A percentile compares a stretch with the other conserved stretches of the same genome.
Conservation (phyloP, 2,113 vertebrate species). For the Perccottus glenii region DNA sequence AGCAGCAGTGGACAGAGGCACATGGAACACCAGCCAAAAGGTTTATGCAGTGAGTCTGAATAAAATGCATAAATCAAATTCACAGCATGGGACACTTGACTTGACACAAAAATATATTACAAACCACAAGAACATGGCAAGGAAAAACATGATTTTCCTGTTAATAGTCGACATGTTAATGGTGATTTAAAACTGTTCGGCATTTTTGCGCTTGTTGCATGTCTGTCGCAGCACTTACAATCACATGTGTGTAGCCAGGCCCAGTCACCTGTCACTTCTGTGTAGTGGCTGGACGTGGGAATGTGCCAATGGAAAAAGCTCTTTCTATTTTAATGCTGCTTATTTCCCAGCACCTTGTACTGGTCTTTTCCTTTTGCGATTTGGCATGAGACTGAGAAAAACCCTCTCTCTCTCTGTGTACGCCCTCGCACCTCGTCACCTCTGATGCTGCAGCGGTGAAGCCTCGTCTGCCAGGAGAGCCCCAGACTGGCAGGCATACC, state of each 20-base stretch:
- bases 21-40: slow-evolving; percentile 23
- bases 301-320: slow-evolving; percentile 72
- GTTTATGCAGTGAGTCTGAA: slow-evolving; percentile 16
- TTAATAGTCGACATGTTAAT: slow-evolving; percentile 21
- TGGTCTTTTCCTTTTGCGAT: slow-evolving; percentile 68
- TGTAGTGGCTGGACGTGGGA: slow-evolving; percentile 59
- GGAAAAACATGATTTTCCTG: background rate
- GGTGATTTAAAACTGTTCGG: slow-evolving; percentile 15
- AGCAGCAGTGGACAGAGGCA: slow-evolving; percentile 11
- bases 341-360: slow-evolving; percentile 74
- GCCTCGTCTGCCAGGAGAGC: slow-evolving; percentile 72
- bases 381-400: slow-evolving; percentile 72
- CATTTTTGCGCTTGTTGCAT: background rate
- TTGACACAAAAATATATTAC: slow-evolving; percentile 10
- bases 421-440: slow-evolving; percentile 76
- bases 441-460: slow-evolving; percentile 74
- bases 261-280: slow-evolving; percentile 76
- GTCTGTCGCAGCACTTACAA: background rate
- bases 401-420: slow-evolving; percentile 58
- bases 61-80: slow-evolving; percentile 53
- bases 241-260: slow-evolving; percentile 47
- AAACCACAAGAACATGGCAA: slow-evolving; percentile 19
- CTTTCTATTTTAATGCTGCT: slow-evolving; percentile 67
- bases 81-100: slow-evolving; percentile 25
- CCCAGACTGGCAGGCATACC: slow-evolving; percentile 76